Evolutionary conservation across 2,888 invertebrate species (phyloP).

Genomic region (Drosophila hamatofila): DNA sequence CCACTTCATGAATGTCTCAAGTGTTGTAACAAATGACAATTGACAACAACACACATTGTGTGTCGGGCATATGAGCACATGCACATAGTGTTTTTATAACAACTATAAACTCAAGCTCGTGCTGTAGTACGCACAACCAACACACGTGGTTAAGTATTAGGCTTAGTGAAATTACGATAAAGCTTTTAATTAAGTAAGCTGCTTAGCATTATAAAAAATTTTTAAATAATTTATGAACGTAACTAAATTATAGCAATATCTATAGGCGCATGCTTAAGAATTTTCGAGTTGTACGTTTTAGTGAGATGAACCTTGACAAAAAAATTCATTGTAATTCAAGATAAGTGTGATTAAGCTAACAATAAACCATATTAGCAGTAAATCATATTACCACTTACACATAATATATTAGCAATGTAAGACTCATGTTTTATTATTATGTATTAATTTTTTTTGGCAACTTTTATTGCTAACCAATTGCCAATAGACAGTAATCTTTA

Average conservation of each 20-base stretch:
- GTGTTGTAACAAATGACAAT: conserved; percentile 65
- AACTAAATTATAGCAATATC: not conserved
- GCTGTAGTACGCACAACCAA: conserved; percentile 16
- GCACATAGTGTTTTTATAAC: conserved; percentile 15
- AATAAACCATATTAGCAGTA: not conserved
- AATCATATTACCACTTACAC: too few species aligned
- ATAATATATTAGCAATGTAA: too few species aligned
- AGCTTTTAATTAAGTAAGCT: not conserved
- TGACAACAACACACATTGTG: conserved; percentile 18
- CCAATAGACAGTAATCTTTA: too few species aligned
- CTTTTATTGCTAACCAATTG: too few species aligned
- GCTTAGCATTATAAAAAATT: not conserved
- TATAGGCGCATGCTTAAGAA: not conserved
- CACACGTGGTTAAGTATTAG: conserved; percentile 65
- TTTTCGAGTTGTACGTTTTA: not conserved
- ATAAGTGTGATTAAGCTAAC: not conserved
- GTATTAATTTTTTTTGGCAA: too few species aligned
- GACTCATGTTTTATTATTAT: too few species aligned
- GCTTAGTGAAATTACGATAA: not conserved
- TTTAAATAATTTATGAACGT: too few species aligned
- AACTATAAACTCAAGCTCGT: conserved; percentile 1
- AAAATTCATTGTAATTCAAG: not conserved
- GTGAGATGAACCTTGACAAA: not conserved
- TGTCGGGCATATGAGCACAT: conserved; percentile 6
- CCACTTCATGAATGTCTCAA: conserved; percentile 70